Percentiles rank a stretch among this genome's conserved stretches.
Conservation (phyloP, 2,888 invertebrate genomes). For the Limnephilus lunatus region DNA sequence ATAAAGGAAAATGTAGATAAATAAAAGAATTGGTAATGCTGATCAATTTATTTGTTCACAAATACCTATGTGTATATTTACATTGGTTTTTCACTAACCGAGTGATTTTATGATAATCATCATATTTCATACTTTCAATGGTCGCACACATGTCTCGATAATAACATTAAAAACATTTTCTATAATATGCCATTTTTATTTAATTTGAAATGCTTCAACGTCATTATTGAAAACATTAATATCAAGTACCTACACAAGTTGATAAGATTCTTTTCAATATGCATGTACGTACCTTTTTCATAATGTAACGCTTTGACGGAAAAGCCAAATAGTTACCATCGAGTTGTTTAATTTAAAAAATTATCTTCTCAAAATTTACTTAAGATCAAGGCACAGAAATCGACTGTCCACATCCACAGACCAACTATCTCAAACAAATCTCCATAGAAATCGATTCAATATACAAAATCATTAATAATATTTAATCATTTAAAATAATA, state of each 20-base stretch:
- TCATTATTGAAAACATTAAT: constrained; percentile 40
- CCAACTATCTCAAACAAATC: constrained; percentile 53
- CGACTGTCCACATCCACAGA: constrained; percentile 66
- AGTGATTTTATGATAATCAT: constrained; percentile 65
- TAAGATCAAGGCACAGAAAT: constrained; percentile 66
- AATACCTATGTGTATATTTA: constrained; percentile 66
- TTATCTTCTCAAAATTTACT: constrained; percentile 59
- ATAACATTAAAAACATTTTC: constrained; percentile 57
- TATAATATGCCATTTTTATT: constrained; percentile 28
- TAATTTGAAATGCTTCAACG: constrained; percentile 56
- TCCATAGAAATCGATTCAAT: constrained; percentile 15
- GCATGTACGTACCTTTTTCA: not conserved
- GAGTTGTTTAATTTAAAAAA: constrained; percentile 53
- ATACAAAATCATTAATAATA: constrained; percentile 21
- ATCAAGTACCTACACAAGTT: constrained; percentile 28
- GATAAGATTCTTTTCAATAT: constrained; percentile 35
- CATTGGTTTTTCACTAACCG: constrained; percentile 66
- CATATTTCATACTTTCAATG: constrained; percentile 59
- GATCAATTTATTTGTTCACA: constrained; percentile 66
- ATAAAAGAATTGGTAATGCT: constrained; percentile 50
- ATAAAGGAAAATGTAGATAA: not conserved
- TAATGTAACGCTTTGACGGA: constrained; percentile 5
- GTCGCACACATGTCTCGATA: constrained; percentile 56
- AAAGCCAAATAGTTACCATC: constrained; percentile 6
- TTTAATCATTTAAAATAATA: constrained; percentile 5